Evolutionary conservation across 2,113 vertebrate species (phyloP).

Genomic region (Caracal caracal): DNA sequence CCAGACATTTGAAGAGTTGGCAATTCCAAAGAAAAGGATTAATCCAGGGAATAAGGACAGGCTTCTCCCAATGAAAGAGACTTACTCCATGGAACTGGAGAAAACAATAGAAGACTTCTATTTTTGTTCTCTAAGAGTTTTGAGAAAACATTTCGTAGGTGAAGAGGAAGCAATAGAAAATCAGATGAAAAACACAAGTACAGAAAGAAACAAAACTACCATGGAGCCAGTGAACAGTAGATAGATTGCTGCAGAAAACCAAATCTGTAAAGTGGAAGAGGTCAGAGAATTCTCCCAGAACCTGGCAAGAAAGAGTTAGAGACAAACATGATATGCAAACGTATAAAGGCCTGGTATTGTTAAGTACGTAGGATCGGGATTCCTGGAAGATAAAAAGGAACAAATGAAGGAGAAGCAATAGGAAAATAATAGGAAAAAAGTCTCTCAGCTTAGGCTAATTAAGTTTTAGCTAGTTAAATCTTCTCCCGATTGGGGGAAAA

Average conservation of each 20-base stretch:
- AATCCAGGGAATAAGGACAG: background rate
- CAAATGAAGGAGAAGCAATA: conserved; percentile 59
- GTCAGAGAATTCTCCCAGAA: background rate
- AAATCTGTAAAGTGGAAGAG: conserved; percentile 29
- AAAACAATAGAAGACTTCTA: background rate
- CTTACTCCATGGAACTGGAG: background rate
- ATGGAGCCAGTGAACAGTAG: background rate
- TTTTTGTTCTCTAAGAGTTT: background rate
- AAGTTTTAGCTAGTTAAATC: conserved; percentile 69
- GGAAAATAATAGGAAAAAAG: conserved; percentile 28
- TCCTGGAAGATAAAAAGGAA: conserved; percentile 48
- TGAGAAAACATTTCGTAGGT: background rate
- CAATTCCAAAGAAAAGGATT: background rate
- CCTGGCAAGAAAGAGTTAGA: background rate
- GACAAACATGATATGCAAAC: background rate
- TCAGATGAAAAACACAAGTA: background rate
- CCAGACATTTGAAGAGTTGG: background rate
- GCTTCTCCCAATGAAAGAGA: background rate
- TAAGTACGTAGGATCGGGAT: background rate
- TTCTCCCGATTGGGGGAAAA: conserved; percentile 44
- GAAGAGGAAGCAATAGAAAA: conserved; percentile 41
- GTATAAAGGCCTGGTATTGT: background rate
- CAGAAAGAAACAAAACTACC: background rate
- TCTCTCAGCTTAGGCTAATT: conserved; percentile 61
- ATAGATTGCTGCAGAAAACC: background rate